Evolutionary conservation across 2,888 invertebrate genomes (phyloP).

Genomic region (Callinectes sapidus): DNA sequence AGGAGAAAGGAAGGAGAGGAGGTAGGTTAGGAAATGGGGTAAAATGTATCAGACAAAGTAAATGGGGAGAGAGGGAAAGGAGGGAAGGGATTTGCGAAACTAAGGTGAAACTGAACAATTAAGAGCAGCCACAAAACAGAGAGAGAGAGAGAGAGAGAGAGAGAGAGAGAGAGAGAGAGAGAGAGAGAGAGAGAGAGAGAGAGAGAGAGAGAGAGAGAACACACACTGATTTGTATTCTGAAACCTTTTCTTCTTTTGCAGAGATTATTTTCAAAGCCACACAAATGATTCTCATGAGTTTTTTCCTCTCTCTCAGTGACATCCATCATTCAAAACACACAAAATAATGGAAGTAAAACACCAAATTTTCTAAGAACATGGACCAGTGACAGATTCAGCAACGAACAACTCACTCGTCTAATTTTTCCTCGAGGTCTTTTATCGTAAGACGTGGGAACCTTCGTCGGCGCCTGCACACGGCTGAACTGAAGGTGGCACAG

Average conservation of each 20-base stretch:
- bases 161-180: conserved; percentile 15
- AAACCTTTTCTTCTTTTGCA: too few relatives aligned
- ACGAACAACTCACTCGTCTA: background rate
- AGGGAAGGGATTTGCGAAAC: background rate
- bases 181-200: conserved; percentile 1
- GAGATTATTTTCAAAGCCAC: too few relatives aligned
- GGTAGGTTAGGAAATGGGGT: background rate
- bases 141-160: conserved; percentile 2
- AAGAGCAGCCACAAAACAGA: background rate
- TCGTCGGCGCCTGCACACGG: conserved; percentile 31
- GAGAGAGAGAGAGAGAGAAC: background rate
- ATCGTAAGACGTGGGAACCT: conserved; percentile 3
- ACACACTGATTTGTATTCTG: too few relatives aligned
- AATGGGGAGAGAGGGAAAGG: background rate
- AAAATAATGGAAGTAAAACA: too few relatives aligned
- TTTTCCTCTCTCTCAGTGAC: too few relatives aligned
- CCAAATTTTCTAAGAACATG: background rate
- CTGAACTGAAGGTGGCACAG: conserved; percentile 7
- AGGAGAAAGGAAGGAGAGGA: background rate
- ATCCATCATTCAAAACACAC: too few relatives aligned
- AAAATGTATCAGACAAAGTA: background rate
- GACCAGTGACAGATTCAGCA: background rate
- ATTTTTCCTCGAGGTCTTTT: background rate
- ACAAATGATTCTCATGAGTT: too few relatives aligned
- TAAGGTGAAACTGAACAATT: too few relatives aligned